Base-by-base conservation (phyloP, 1,140 invertebrate genomes). In the Apolygus lucorum region DNA sequence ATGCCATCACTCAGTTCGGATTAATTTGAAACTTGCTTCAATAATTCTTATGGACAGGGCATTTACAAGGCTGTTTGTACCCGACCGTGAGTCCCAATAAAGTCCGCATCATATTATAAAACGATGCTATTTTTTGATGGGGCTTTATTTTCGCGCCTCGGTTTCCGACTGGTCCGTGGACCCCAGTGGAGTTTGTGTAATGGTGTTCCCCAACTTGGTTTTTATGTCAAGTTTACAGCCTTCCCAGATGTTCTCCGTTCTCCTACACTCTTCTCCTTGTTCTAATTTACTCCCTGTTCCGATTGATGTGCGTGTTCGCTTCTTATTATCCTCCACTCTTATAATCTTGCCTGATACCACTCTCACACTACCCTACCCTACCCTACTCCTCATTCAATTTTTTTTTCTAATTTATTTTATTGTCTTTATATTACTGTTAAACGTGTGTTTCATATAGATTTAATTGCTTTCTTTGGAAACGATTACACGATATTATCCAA, bases 31-130 rank as follows among this genome's bases (percentile, higher is more conserved):
- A 71, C 67, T 73, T 68, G 67, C 72, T 73, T 73, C 71, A 73
- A 73, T 73, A 73, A 73, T 73, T 73, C 72, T 73, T 71, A 73
- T 71, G 68, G 72, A 73, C 72, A 73, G 69, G 66, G 72, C 72
- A 73, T 73, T n/a, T 73, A 73, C 68, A 70, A 72, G 54, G 59
- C 68, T 66, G 59, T 72, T n/a, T n/a, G n/a, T n/a, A n/a, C n/a
- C 69, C 54, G 69, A 72, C 71, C 68, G 28, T 67, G 63, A 59
- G 68, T 29, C 49, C n/a, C 28, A 71, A 73, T 71, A 73, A 71
- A 71, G 25, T 68, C 29, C 13, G 42, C n/a, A 59, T 64, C 63
- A 21, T 66, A 66, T 66, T 66, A 34, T 28, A 66, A 34, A n/a
- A 17, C 63, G 8, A 25, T 54, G 52, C 21, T 29, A 17, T 63